Base-by-base conservation (phyloP, 2,888 invertebrate species). In the Cephus runcator region DNA sequence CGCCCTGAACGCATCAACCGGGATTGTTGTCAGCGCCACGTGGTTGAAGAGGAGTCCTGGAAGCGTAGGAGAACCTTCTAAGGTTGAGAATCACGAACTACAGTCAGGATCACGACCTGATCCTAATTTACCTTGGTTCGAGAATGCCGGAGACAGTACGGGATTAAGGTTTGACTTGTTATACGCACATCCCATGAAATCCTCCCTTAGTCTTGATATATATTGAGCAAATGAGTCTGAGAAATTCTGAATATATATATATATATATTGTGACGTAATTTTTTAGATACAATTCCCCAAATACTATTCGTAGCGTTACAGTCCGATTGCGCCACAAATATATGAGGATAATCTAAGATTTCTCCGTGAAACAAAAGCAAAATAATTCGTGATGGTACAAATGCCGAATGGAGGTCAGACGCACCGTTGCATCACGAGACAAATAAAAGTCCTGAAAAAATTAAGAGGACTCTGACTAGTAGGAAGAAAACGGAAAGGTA, bases 51-150 rank as follows among this genome's bases (percentile, higher is more conserved):
- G 93, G 79, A 88, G 88, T 77, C 86, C 84, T 40, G 92, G 92
- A 83, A 92, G 92, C 40, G 86, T 93, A 78, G 91, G 92, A 34
- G 92, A 93, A 80, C 91, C 91, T 40, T 79, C 90, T 87, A 93
- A 93, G 30, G 90, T 92, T 1, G 90, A 92, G 12, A 93, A 92
- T 4, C 90, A 92, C 3, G 91, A 92, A 0, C 92, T 93, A 73
- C 94, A 94, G 87, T 89, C 93, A 76, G 95, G 95, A 79, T 94
- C 94, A 85, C 94, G 94, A 81, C 95, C 95, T 34, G 94, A 94
- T 85, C 90, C 94, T 79, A 94, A 94, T 85, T 95, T 94, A 91
- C 96, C 96, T 31, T 96, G 96, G 96, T 95, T 94, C 87, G 95
- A 94, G 81, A 94, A 95, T 84, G 94, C 94, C 1, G 94, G 94